Percentiles rank a stretch among this genome's conserved stretches.
phyloP scores from a whole-genome alignment of 2,888 invertebrate genomes.

The Adelognathus sp. region DNA sequence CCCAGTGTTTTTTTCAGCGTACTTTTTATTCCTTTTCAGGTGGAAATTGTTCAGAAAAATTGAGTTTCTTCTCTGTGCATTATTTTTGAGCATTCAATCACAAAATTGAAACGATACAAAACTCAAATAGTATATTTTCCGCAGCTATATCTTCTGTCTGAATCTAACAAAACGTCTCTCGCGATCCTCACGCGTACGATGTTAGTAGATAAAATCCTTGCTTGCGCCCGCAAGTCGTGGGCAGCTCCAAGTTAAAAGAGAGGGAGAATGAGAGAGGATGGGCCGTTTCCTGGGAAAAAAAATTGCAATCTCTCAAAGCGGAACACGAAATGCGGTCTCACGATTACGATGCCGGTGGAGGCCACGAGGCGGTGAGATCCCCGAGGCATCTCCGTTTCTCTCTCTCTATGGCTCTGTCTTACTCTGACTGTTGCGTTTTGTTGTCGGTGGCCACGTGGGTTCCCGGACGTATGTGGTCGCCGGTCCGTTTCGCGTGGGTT shows the following conservation, averaged over 20 bases:
- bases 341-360: constrained; percentile 59
- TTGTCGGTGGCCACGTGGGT: constrained; percentile 60
- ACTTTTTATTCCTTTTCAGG: too few species aligned
- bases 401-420: too few species aligned
- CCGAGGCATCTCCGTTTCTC: constrained; percentile 39
- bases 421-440: too few species aligned
- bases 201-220: constrained; percentile 42
- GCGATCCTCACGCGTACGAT: constrained; percentile 7
- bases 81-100: neutral
- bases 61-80: too few species aligned
- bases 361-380: constrained; percentile 56
- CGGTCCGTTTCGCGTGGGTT: constrained; percentile 63
- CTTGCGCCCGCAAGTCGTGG: constrained; percentile 37
- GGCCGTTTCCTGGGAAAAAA: constrained; percentile 57
- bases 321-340: constrained; percentile 64
- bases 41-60: too few species aligned
- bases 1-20: too few species aligned
- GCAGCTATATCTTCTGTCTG: neutral
- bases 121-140: neutral
- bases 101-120: neutral
- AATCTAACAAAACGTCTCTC: constrained; percentile 32
- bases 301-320: constrained; percentile 62
- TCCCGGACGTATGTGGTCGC: constrained; percentile 67
- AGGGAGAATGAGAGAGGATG: constrained; percentile 42
- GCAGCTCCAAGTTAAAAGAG: constrained; percentile 26